Evolutionary conservation across 2,888 invertebrate species (phyloP).

Genomic region (Pachliopta kotzebuea): DNA sequence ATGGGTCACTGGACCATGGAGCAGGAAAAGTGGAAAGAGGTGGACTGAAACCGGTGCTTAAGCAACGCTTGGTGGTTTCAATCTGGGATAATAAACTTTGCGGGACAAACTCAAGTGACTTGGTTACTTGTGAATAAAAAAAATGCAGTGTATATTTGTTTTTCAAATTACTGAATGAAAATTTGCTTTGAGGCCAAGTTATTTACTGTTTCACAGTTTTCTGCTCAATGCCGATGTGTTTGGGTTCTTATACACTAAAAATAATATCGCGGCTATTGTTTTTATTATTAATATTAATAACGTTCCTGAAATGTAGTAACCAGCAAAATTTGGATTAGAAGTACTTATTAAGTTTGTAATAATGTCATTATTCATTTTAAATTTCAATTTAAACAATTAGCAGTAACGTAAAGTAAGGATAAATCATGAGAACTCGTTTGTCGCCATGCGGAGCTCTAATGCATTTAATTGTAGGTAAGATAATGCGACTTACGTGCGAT

Average conservation of each 20-base stretch:
- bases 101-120: background rate
- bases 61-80: constrained; percentile 5
- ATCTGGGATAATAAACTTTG: constrained; percentile 5
- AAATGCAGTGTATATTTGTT: background rate
- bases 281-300: no score
- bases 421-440: background rate
- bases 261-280: no score
- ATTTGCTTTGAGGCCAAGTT: background rate
- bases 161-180: background rate
- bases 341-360: no score
- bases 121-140: background rate
- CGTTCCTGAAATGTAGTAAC: no score
- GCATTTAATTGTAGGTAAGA: background rate
- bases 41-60: constrained; percentile 4
- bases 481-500: background rate
- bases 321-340: no score
- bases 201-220: background rate
- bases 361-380: no score
- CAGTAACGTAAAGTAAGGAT: no score
- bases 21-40: constrained; percentile 8
- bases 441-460: background rate
- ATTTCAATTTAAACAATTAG: no score
- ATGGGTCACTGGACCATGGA: constrained; percentile 17
- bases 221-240: no score
- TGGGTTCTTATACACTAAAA: no score